Percentiles rank a stretch among this genome's conserved stretches.
Evolutionary conservation across 1,140 invertebrate genomes (phyloP).

Genomic region (Plectus sambesii): DNA sequence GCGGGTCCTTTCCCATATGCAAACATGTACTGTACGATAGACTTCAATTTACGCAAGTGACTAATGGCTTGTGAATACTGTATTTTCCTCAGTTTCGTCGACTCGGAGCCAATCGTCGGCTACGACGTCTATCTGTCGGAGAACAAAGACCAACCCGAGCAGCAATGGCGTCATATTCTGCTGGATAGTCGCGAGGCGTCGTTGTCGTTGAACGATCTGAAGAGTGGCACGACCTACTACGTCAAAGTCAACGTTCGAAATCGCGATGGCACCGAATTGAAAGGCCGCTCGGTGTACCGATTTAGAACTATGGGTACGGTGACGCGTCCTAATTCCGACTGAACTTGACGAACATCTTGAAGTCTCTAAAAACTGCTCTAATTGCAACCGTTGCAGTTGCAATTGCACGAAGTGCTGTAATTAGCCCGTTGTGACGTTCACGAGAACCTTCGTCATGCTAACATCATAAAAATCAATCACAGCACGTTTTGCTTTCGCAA

Average conservation of each 20-base stretch:
- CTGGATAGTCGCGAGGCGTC: slow-evolving; percentile 25
- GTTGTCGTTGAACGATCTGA: slow-evolving; percentile 25
- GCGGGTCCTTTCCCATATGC: no score
- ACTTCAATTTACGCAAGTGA: no score
- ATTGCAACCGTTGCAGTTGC: no score
- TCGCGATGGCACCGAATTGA: slow-evolving; percentile 29
- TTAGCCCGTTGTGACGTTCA: no score
- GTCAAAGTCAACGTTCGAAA: slow-evolving; percentile 34
- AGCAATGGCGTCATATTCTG: slow-evolving; percentile 19
- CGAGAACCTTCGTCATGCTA: no score
- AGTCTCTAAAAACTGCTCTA: no score
- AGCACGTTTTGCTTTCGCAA: no score
- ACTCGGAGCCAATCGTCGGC: slow-evolving; percentile 21
- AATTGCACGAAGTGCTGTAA: no score
- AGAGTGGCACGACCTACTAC: slow-evolving; percentile 38
- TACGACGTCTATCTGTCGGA: slow-evolving; percentile 40
- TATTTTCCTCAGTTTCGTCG: no score
- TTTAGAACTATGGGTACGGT: slow-evolving; percentile 38
- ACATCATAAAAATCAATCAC: slow-evolving; percentile 2
- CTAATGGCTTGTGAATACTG: no score
- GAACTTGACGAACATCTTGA: neutral
- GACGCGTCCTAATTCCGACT: slow-evolving; percentile 3
- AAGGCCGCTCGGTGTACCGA: slow-evolving; percentile 34
- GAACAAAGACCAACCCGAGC: slow-evolving; percentile 24
- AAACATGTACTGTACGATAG: no score